Evolutionary conservation across 2,113 vertebrate species (phyloP).

Genomic region (Leptosomus discolor): DNA sequence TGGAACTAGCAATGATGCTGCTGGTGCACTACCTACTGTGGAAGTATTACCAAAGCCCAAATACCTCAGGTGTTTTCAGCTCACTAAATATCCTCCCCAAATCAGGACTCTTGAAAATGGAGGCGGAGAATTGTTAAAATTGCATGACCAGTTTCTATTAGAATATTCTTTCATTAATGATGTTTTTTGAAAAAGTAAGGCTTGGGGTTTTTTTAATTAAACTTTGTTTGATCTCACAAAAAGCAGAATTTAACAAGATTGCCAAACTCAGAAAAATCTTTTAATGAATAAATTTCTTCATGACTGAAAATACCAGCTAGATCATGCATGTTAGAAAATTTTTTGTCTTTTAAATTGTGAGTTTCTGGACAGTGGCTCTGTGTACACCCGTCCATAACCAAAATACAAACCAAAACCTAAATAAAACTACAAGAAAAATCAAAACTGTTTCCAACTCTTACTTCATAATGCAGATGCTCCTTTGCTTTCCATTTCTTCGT

Average conservation of each 20-base stretch:
- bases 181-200: not conserved
- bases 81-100: not conserved
- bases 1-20: not conserved
- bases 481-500: not conserved
- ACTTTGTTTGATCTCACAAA: not conserved
- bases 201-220: not conserved
- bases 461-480: not conserved
- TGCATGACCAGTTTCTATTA: not conserved
- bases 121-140: not conserved
- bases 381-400: not conserved
- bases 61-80: not conserved
- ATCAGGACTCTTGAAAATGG: not conserved
- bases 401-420: not conserved
- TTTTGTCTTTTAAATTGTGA: not conserved
- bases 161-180: not conserved
- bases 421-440: not conserved
- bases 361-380: not conserved
- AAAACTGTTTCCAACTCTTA: not conserved
- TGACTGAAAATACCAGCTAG: not conserved
- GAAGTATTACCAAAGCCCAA: not conserved
- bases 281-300: not conserved
- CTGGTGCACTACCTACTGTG: not conserved
- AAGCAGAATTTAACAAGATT: not conserved
- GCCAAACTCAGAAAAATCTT: not conserved
- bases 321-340: not conserved